Evolutionary conservation across 2,888 invertebrate species (phyloP), one percentile per base, ranked within the genome.

Genomic region (Xestia c-nigrum): DNA sequence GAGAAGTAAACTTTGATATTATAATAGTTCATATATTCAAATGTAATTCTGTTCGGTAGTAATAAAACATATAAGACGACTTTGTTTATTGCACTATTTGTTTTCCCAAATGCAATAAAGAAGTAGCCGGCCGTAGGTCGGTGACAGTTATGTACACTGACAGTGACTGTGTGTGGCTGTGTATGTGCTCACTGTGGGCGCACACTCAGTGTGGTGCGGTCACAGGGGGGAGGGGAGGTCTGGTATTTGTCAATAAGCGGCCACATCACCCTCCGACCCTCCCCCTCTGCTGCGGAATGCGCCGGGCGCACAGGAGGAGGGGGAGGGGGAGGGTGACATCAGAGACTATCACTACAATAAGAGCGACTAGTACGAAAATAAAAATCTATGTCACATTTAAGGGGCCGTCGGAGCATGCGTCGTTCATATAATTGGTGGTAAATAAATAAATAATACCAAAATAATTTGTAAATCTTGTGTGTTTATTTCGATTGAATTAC

Each of bases 211-310:
- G 9, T 21, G 24, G 55, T 5, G 31, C 3, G 5, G 47, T 47
- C 46, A 46, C 46, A 46, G 46, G 46, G 46, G 46, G 46, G 50
- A 31, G 64, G n/a, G 70, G 55, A 16, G 67, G 70, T 70, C 80
- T 83, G 90, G 84, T 87, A 89, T 90, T 88, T 90, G 90, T 90
- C 90, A 90, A 90, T 89, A 90, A 81, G 71, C 74, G 77, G 75
- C 71, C 79, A 64, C 72, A 78, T 83, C 78, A 72, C 72, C 73
- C 84, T 74, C 79, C 71, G 72, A 59, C 71, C 76, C 85, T 72
- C 64, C 47, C 57, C 69, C 67, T 5, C 31, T 19, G 7, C 67
- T 6, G 31, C 14, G 63, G 66, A 77, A 77, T 81, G 72, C 63
- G 70, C 40, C n/a, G 19, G 55, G 10, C 69, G 19, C 10, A 0